Evolutionary conservation across 2,113 vertebrate genomes (phyloP).

Genomic region (Hypocryptadius cinnamomeus): DNA sequence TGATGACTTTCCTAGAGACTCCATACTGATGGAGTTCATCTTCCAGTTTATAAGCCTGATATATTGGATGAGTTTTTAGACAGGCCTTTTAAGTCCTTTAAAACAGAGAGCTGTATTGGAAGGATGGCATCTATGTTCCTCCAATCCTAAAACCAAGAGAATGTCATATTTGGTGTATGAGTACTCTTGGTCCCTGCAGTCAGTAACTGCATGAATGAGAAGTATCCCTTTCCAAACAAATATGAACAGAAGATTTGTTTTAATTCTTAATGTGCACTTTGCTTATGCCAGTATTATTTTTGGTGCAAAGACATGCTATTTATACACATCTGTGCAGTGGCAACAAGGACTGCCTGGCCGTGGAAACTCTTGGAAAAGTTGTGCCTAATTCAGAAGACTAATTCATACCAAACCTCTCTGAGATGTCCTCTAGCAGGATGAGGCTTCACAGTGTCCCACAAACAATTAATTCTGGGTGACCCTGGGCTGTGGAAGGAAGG

Average conservation of each 20-base stretch:
- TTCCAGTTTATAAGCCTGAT: neutral
- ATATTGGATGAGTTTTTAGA: neutral
- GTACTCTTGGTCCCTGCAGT: neutral
- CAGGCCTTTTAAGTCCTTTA: neutral
- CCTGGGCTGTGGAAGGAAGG: neutral
- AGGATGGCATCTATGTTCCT: neutral
- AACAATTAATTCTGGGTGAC: neutral
- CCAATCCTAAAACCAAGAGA: neutral
- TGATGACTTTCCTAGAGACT: neutral
- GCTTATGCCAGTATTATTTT: neutral
- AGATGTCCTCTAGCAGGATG: rapidly evolving
- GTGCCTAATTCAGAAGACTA: too few relatives aligned
- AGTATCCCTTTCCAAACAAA: neutral
- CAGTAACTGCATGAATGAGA: neutral
- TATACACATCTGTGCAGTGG: neutral
- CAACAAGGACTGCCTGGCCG: neutral
- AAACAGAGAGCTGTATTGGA: neutral
- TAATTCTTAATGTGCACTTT: neutral
- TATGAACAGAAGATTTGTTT: neutral
- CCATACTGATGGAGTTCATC: neutral
- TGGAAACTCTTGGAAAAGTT: neutral
- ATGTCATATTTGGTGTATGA: neutral
- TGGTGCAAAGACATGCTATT: neutral
- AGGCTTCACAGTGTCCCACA: neutral
- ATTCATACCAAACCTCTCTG: neutral